Base-by-base conservation (phyloP, 2,113 vertebrate species). In the Cervus canadensis region DNA sequence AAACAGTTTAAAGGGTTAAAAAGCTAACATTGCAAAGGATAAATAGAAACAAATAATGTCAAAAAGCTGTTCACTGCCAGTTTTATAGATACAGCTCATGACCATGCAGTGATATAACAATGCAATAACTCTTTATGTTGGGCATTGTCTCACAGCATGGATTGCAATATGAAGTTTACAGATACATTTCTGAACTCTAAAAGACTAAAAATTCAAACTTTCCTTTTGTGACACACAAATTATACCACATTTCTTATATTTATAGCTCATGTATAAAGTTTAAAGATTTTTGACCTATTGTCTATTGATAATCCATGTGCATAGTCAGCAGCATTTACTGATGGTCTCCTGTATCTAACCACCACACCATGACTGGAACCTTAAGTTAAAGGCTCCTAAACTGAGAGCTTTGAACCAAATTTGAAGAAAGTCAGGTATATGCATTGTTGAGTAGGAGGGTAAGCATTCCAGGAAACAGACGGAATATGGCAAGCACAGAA, bases 211-310 rank as follows among this genome's bases (percentile, higher is more conserved):
- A 89, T 87, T 86, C 26, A 43, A 26, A 79, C 50, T 96, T 96
- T 95, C 78, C 43, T 87, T 97, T 95, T 96, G 67, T 93, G 62
- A 96, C n/a, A 48, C 64, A 84, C 62, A 94, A 81, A 81, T 95
- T 93, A 67, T 92, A 78, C 23, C 50, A 82, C 36, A 93, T 45
- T 91, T 97, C 87, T 94, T 95, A 30, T 93, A 95, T 95, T 94
- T 96, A 91, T 6, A 96, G 64, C 13, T 98, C 54, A 95, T 96
- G 82, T 94, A 92, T 93, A 95, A 97, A 79, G 40, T 88, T 71
- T 97, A 52, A 88, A 92, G 88, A 78, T 48, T 43, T 59, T 79
- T 85, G 19, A 1, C 15, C 91, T 90, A 13, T 91, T 90, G 4
- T 87, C 7, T 84, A 3, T 83, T 93, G 36, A 40, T 16, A 88